Evolutionary conservation across 2,797 vertebrate genomes (phyloP), one percentile per base, ranked within the genome.

Genomic region (Pitangus sulphuratus): DNA sequence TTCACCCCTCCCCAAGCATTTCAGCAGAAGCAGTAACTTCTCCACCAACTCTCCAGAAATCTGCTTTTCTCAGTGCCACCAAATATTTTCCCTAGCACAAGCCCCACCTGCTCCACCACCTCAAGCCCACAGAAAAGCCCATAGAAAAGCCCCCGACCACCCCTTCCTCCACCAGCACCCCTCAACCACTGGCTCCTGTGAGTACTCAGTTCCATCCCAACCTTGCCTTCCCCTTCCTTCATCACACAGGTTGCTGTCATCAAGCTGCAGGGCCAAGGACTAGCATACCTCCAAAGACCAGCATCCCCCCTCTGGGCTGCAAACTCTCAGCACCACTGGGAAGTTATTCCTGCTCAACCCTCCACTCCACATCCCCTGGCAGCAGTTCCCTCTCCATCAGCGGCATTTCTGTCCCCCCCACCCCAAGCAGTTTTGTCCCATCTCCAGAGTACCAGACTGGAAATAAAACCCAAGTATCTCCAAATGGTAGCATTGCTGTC

Each of bases 211-310:
- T 66, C 51, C 89, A 57, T n/a, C 24, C 1, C 54, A 42, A 3
- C 35, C 35, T 37, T 48, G 1, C 33, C 78, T 26, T n/a, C 45
- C 30, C 48, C 65, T 57, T 54, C 42, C 71, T 12, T 51, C 5
- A 1, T 19, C 61, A 3, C 82, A 15, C 9, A 10, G 5, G 45
- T 25, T 44, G 39, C 39, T 50, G 64, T 8, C 42, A 39, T 6
- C 56, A 6, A 2, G 0, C 33, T 3, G 5, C 1, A 3, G 12
- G 39, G 17, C 12, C 0, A 1, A 42, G 45, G 8, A 71, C 6
- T 24, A 37, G 65, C 33, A 25, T 5, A 42, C 2, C 57, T 33
- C 2, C 11, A 6, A 51, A 51, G 50, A 40, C 15, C 58, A 45
- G 15, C 45, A 51, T 26, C 48, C 39, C 60, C 20, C 30, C n/a